These are phyloP conservation scores for Takifugu flavidus DNA, from an alignment of 2,113 vertebrate genomes.

Conservation along the genomic window DNA sequence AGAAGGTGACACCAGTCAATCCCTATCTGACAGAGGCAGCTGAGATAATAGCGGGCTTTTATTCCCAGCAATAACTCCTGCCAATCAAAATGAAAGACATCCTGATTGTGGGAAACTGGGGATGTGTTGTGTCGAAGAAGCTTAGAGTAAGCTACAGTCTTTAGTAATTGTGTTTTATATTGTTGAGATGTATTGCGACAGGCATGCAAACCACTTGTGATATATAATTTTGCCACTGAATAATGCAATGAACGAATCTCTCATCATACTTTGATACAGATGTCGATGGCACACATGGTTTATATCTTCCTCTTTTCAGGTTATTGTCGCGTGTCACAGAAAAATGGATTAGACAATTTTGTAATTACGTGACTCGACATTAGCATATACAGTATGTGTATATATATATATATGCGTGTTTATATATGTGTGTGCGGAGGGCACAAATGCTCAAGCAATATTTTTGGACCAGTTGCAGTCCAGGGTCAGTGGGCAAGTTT, in stretches of 20 bases:
- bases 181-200: not conserved
- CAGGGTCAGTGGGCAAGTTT: conserved; percentile 21
- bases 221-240: not conserved
- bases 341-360: too few species aligned
- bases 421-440: conserved; percentile 14
- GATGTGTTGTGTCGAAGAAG: not conserved
- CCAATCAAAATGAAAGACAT: conserved; percentile 65
- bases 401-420: not conserved
- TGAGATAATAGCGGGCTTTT: conserved; percentile 70
- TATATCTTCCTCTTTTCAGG: too few species aligned
- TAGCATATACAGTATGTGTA: conserved; percentile 9
- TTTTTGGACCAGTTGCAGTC: conserved; percentile 43
- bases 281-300: too few species aligned
- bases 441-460: conserved; percentile 31
- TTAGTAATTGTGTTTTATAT: not conserved
- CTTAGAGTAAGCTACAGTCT: conserved; percentile 10
- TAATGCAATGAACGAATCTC: too few species aligned
- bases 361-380: too few species aligned
- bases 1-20: conserved; percentile 71
- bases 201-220: conserved; percentile 17
- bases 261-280: too few species aligned
- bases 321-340: too few species aligned
- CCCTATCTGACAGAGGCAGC: conserved; percentile 67
- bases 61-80: conserved; percentile 68
- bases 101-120: conserved; percentile 43